Evolutionary conservation across 1,140 invertebrate genomes (phyloP).

Genomic region (Drosophila mojavensis): DNA sequence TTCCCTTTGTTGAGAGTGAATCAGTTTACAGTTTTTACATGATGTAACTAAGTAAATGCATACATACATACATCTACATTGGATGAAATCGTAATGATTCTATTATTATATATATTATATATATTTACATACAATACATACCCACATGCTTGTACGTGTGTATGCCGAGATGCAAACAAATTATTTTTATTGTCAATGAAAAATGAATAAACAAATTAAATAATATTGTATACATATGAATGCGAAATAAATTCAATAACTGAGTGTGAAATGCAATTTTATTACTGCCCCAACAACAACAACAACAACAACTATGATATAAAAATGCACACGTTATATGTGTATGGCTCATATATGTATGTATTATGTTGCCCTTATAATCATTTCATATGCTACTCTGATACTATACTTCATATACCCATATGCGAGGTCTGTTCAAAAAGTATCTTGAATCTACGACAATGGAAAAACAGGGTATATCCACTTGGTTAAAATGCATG

Average conservation of each 20-base stretch:
- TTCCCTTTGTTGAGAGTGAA: not conserved
- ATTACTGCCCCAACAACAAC: not conserved
- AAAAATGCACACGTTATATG: too few relatives aligned
- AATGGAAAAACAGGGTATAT: too few relatives aligned
- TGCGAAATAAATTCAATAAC: conserved; percentile 47
- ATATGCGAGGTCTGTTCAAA: not conserved
- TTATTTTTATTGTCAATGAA: conserved; percentile 75
- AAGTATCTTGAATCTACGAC: not conserved
- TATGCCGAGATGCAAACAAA: conserved; percentile 26
- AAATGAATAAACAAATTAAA: conserved; percentile 24
- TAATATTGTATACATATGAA: conserved; percentile 35
- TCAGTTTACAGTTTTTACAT: not conserved
- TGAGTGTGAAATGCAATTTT: conserved; percentile 24
- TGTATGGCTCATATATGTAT: too few relatives aligned
- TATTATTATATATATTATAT: conserved; percentile 4
- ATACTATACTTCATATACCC: too few relatives aligned
- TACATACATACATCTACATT: too few relatives aligned
- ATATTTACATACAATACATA: conserved; percentile 19
- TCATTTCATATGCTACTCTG: too few relatives aligned
- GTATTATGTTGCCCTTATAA: too few relatives aligned
- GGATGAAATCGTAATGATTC: not conserved
- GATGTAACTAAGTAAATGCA: not conserved
- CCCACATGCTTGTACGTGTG: conserved; percentile 16
- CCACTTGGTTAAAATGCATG: too few relatives aligned
- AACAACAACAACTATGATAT: too few relatives aligned